phyloP scores from a whole-genome alignment of 2,888 invertebrate species.

The Parelbella ahira region DNA sequence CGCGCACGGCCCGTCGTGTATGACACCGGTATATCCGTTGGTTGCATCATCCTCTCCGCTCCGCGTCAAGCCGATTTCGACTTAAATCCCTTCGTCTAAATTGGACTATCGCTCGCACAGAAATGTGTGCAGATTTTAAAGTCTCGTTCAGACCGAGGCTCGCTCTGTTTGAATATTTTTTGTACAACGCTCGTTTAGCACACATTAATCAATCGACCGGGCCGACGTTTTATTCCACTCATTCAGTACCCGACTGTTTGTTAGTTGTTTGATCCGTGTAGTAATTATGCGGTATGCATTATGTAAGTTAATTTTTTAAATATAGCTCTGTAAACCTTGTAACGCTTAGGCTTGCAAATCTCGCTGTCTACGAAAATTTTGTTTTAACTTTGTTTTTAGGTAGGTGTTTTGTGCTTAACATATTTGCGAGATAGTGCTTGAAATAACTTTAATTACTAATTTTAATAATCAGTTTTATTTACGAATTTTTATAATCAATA shows the following conservation, averaged over 20 bases:
- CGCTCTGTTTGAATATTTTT: slow-evolving; percentile 7
- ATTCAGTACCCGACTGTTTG: slow-evolving; percentile 12
- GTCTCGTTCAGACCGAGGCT: slow-evolving; percentile 6
- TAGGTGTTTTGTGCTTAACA: too few species aligned
- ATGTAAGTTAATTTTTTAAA: too few species aligned
- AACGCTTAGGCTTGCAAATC: too few species aligned
- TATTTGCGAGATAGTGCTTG: too few species aligned
- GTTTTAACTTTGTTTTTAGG: too few species aligned
- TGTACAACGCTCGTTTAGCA: not conserved
- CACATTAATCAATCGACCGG: slow-evolving; percentile 15
- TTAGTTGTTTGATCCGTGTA: too few species aligned
- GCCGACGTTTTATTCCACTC: slow-evolving; percentile 13
- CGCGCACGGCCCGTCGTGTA: not conserved
- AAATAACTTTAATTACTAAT: too few species aligned
- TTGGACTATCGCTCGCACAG: slow-evolving; percentile 17
- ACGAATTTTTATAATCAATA: too few species aligned
- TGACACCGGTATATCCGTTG: slow-evolving; percentile 17
- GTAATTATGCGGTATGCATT: too few species aligned
- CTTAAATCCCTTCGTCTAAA: slow-evolving; percentile 11
- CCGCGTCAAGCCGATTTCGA: slow-evolving; percentile 16
- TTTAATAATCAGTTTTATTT: too few species aligned
- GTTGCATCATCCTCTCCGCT: slow-evolving; percentile 16
- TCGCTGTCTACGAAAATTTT: too few species aligned
- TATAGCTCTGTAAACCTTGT: too few species aligned
- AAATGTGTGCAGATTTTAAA: slow-evolving; percentile 7